These are phyloP conservation scores for Chondrilla cf. caribensis DNA, from an alignment of 37 sponge, comb jelly and placozoan species.

Conservation along the genomic window DNA sequence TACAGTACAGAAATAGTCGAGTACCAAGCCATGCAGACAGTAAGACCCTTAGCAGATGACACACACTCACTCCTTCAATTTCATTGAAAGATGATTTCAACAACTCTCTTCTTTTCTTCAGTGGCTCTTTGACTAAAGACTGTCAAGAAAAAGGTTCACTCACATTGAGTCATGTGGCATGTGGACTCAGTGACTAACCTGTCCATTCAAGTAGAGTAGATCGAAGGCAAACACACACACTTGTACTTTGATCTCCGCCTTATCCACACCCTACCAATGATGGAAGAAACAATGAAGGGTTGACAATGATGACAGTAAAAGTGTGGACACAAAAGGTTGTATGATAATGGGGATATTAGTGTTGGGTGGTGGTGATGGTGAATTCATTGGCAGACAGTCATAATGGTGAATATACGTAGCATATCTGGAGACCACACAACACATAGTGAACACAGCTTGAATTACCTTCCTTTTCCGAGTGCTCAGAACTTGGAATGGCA, in stretches of 20 bases:
- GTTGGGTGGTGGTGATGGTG: no score
- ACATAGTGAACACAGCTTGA: not conserved
- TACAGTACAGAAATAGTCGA: no score
- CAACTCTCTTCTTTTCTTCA: slow-evolving; percentile 69
- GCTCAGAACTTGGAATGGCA: slow-evolving; percentile 95
- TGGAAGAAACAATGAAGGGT: not conserved
- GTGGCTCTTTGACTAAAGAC: slow-evolving; percentile 85
- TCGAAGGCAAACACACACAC: slow-evolving; percentile 98
- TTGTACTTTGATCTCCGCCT: slow-evolving; percentile 86
- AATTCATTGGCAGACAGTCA: no score
- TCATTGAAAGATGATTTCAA: slow-evolving; percentile 82
- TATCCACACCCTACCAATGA: slow-evolving; percentile 69
- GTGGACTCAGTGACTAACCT: slow-evolving; percentile 62
- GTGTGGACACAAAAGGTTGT: no score
- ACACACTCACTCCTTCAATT: slow-evolving; percentile 78
- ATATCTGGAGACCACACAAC: not conserved
- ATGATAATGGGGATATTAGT: no score
- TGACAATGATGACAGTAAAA: not conserved
- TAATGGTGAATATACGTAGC: no score
- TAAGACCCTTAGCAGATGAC: not conserved
- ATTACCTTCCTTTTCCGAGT: slow-evolving; percentile 90
- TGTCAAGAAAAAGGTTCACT: not conserved
- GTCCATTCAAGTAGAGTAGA: slow-evolving; percentile 90
- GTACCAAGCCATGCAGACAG: no score
- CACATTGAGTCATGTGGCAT: not conserved